Evolutionary conservation across 2,888 invertebrate species (phyloP).

Genomic region (Crossocerus cetratus): DNA sequence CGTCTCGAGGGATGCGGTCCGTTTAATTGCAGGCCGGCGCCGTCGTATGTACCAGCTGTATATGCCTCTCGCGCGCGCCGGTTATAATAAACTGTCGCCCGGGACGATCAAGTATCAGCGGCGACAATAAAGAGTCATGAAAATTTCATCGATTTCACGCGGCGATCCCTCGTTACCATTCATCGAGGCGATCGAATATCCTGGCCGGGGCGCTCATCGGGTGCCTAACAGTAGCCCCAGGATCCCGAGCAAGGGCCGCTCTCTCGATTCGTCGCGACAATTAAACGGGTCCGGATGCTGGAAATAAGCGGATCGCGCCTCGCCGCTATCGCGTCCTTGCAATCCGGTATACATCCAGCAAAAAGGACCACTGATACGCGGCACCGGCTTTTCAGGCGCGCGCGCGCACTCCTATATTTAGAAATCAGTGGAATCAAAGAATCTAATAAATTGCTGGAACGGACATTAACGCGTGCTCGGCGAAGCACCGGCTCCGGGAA

Average conservation of each 20-base stretch:
- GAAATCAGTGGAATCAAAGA: conserved; percentile 35
- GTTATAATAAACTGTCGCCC: conserved; percentile 24
- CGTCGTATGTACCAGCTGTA: conserved; percentile 12
- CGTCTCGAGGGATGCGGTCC: conserved; percentile 28
- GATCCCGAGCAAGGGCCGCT: background rate
- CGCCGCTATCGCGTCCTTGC: conserved; percentile 26
- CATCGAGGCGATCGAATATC: conserved; percentile 6
- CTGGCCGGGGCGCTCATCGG: background rate
- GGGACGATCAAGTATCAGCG: too few species aligned
- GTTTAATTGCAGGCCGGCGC: conserved; percentile 36
- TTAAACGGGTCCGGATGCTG: background rate
- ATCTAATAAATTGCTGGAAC: conserved; percentile 47
- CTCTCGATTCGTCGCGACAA: background rate
- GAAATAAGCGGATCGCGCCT: background rate
- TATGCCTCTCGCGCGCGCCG: conserved; percentile 7
- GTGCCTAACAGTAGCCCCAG: too few species aligned
- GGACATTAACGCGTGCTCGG: conserved; percentile 33
- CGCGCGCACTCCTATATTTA: conserved; percentile 42
- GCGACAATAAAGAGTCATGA: conserved; percentile 30
- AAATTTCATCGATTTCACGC: conserved; percentile 32
- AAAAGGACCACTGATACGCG: conserved; percentile 21
- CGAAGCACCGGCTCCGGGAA: background rate
- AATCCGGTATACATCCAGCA: background rate
- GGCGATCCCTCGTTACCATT: conserved; percentile 2
- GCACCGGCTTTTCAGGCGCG: conserved; percentile 21